Evolutionary conservation across 2,888 invertebrate species (phyloP).

Genomic region (Nebria salina): DNA sequence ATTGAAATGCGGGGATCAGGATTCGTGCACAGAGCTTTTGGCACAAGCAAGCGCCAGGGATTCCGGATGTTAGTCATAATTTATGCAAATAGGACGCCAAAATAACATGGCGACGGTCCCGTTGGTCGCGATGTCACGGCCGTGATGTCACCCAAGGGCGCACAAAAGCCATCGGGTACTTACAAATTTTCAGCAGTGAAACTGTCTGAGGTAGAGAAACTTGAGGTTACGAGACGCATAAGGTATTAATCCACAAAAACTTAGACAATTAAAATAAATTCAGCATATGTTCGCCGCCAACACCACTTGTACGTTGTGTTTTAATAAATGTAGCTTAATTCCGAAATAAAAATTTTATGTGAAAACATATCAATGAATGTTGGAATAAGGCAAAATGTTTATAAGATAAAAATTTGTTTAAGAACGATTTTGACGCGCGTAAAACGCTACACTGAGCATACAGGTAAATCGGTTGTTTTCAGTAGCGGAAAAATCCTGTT

Average conservation of each 20-base stretch:
- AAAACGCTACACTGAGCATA: neutral
- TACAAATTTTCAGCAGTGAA: constrained; percentile 9
- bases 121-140: constrained; percentile 13
- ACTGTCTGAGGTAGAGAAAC: neutral
- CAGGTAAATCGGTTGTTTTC: neutral
- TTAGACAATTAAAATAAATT: neutral
- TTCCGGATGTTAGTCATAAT: constrained; percentile 28
- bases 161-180: constrained; percentile 9
- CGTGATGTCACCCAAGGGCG: constrained; percentile 11
- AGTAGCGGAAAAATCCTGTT: neutral
- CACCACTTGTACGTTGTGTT: neutral
- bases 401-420: neutral
- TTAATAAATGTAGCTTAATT: too few relatives aligned
- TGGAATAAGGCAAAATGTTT: too few relatives aligned
- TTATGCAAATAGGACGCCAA: constrained; percentile 23
- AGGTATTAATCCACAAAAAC: neutral
- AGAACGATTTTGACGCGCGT: neutral
- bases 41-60: constrained; percentile 14
- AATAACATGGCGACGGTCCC: constrained; percentile 21
- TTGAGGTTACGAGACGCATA: neutral
- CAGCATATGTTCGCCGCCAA: neutral
- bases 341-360: too few relatives aligned
- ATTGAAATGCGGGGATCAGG: constrained; percentile 19
- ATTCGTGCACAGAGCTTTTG: neutral
- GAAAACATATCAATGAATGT: too few relatives aligned